Conservation (phyloP, 37 sponge, comb jelly and placozoan species). For the Hexactinellida sp. region DNA sequence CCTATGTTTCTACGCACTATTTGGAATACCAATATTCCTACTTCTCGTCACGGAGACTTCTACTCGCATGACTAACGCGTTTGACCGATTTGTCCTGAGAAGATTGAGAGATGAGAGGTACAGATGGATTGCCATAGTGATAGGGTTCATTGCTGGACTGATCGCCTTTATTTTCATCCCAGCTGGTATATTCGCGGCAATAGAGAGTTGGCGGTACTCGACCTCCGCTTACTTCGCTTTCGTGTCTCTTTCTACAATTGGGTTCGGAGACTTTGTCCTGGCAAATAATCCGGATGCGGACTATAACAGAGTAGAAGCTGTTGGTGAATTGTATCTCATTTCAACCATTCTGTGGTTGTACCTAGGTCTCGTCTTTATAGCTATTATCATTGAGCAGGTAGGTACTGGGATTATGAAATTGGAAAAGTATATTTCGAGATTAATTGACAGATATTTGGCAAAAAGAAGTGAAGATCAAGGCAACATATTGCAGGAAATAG, state of each 20-base stretch:
- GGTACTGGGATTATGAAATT: neutral
- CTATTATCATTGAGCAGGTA: neutral
- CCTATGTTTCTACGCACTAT: neutral
- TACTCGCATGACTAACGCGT: neutral
- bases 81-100: neutral
- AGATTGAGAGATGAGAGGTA: neutral
- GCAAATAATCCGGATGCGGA: neutral
- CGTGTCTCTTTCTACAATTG: constrained; percentile 28
- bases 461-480: neutral
- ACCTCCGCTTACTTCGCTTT: constrained; percentile 5
- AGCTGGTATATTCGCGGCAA: constrained; percentile 20
- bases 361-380: constrained; percentile 17
- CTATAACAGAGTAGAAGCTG: neutral
- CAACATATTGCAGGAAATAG: neutral
- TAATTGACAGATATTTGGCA: neutral
- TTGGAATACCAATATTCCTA: neutral
- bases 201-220: constrained; percentile 21
- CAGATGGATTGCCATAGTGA: neutral
- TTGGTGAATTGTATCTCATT: constrained; percentile 12
- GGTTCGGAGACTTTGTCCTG: constrained; percentile 32
- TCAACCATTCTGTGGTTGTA: neutral
- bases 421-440: neutral
- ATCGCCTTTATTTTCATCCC: constrained; percentile 18
- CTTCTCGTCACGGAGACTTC: neutral
- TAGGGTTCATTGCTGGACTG: neutral